Evolutionary conservation across 1,140 invertebrate species (phyloP), one percentile per base, ranked within the genome.

Genomic region (Stegodyphus dumicola): DNA sequence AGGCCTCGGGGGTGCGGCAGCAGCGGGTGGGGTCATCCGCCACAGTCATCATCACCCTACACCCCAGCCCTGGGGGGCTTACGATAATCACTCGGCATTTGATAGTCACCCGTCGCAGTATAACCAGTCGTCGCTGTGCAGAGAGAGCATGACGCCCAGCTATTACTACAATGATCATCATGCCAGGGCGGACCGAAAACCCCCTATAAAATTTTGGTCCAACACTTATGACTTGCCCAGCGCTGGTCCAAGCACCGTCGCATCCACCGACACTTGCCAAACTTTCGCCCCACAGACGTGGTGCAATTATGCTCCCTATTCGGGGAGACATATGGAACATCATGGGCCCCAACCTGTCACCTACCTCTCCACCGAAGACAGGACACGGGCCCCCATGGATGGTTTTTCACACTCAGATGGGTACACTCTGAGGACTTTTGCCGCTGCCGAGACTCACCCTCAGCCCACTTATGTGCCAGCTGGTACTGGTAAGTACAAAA

Each of bases 401-500:
- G 92, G 93, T 80, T 95, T 95, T 90, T 92, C 94, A 5, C 94
- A 95, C 89, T 64, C 85, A 7, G 94, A 95, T 88, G 92, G 94
- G 51, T 95, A 96, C 89, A 84, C 85, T 6, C 92, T 95, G n/a
- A 92, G 95, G 88, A 95, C 94, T 91, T 95, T 95, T 89, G 92
- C 91, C 17, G 73, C 76, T 5, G 93, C 94, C 0, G 95, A 95
- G 88, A 92, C 93, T 13, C 94, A 95, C 85, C 93, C 94, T 17
- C 94, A 94, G 86, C 94, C 94, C 85, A 94, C 95, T 3, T 96
- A 95, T 88, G 94, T 94, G 88, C 94, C 95, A n/a, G 86, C 78
- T 93, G 94, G 95, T 93, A 93, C 91, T 13, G 85, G 85, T 83
- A 78, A 77, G 73, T 84, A 9, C 56, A 9, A 60, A 60, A 60